A percentile compares a stretch with the other conserved stretches of the same genome.
phyloP scores from a whole-genome alignment of 2,797 vertebrate species.

The Tarsius wallacei region DNA sequence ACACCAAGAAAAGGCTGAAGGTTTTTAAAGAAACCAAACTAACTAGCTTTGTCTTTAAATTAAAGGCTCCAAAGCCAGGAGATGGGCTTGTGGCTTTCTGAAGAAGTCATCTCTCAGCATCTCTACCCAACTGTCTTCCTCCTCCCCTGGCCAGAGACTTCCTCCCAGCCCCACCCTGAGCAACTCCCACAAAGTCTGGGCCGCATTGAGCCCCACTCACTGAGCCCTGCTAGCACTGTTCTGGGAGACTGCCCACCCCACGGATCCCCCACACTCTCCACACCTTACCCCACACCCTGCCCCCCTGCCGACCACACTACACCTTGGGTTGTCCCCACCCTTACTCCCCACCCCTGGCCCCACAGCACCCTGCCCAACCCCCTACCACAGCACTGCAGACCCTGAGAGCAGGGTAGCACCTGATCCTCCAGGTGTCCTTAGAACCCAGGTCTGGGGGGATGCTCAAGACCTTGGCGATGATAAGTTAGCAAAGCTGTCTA shows the following conservation, averaged over 20 bases:
- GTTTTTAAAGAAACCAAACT: not conserved
- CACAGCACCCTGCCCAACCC: accelerated
- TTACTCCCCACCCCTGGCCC: not conserved
- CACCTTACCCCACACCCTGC: accelerated
- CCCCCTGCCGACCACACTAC: not conserved
- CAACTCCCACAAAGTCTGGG: accelerated
- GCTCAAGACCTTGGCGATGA: not conserved
- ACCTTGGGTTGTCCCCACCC: no score
- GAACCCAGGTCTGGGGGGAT: not conserved
- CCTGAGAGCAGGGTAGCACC: not conserved
- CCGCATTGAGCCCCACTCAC: not conserved
- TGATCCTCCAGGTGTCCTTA: not conserved
- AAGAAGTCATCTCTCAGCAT: not conserved
- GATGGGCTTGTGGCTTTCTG: not conserved
- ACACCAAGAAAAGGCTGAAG: not conserved
- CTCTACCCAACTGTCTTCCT: not conserved
- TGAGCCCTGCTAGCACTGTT: not conserved
- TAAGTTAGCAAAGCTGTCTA: not conserved
- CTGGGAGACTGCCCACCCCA: accelerated
- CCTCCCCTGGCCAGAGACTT: not conserved
- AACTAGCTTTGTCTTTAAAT: not conserved
- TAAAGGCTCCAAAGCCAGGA: not conserved
- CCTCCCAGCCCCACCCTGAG: not conserved
- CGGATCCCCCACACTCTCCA: no score
- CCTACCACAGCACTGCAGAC: no score